Percentiles rank a stretch among this genome's conserved stretches.
phyloP scores from a whole-genome alignment of 2,888 invertebrate species.

The Lycocerus yunnanus region DNA sequence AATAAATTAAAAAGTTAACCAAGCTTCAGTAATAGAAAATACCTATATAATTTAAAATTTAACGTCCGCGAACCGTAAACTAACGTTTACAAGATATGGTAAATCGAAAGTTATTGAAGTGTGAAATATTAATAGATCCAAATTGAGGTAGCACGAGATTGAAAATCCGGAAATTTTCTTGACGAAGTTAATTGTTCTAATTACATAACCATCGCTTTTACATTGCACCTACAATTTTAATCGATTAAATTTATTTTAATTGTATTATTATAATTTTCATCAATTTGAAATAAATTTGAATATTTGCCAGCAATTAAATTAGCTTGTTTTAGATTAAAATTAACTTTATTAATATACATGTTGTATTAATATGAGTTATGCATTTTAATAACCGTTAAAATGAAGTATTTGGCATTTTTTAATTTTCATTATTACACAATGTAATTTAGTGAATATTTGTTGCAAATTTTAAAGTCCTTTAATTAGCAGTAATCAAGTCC shows the following conservation, averaged over 20 bases:
- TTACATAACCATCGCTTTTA: slow-evolving; percentile 15
- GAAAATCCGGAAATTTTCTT: slow-evolving; percentile 10
- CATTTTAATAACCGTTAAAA: background rate
- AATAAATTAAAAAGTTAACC: background rate
- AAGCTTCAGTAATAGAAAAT: background rate
- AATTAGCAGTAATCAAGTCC: too few species aligned
- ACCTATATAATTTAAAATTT: slow-evolving; percentile 35
- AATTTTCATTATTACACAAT: too few species aligned
- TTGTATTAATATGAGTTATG: background rate
- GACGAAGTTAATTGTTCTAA: slow-evolving; percentile 15
- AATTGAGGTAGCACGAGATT: slow-evolving; percentile 2
- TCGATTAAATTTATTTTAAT: background rate
- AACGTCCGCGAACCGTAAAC: background rate
- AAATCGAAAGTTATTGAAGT: background rate
- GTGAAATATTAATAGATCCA: slow-evolving; percentile 8
- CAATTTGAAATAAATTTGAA: background rate
- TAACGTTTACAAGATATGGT: background rate
- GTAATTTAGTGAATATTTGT: too few species aligned
- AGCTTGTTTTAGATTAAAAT: background rate
- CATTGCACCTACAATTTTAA: slow-evolving; percentile 1
- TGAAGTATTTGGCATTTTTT: too few species aligned
- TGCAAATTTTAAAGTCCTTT: too few species aligned
- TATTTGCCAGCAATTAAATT: background rate
- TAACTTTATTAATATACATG: background rate
- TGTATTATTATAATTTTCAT: background rate